Evolutionary conservation across 2,888 invertebrate species (phyloP).

Genomic region (Synergus itoensis): DNA sequence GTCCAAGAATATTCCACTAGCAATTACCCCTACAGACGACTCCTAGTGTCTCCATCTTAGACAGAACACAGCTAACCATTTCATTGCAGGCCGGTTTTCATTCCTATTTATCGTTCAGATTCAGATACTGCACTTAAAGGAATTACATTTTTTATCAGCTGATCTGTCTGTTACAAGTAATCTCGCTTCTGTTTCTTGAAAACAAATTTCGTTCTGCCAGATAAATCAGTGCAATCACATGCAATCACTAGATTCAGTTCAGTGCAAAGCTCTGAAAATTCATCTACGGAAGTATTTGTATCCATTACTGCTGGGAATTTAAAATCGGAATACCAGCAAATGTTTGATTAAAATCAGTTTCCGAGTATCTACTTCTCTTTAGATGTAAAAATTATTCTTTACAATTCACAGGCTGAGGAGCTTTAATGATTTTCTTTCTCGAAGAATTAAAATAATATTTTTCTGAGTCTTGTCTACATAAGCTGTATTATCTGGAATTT

Average conservation of each 20-base stretch:
- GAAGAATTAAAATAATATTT: not conserved
- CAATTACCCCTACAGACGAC: not conserved
- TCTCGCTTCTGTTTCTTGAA: not conserved
- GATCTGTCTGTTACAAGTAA: not conserved
- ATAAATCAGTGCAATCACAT: not conserved
- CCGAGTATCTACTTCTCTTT: no score
- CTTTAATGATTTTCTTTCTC: no score
- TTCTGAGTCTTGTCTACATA: not conserved
- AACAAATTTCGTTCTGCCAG: not conserved
- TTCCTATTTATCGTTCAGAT: not conserved
- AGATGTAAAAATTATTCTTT: no score
- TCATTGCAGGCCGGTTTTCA: conserved; percentile 16
- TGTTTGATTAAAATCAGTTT: no score
- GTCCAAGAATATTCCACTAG: conserved; percentile 46
- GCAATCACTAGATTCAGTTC: no score
- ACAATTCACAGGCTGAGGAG: no score
- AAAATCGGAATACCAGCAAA: no score
- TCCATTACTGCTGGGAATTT: no score
- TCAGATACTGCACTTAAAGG: not conserved
- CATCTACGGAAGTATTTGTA: no score
- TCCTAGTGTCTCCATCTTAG: conserved; percentile 42
- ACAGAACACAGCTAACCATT: conserved; percentile 43
- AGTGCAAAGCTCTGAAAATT: no score
- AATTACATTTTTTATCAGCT: conserved; percentile 7
- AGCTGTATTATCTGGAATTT: not conserved